Percentiles rank a stretch among this genome's conserved stretches.
phyloP scores from a whole-genome alignment of 2,888 invertebrate genomes.

The Leistus spinibarbis region DNA sequence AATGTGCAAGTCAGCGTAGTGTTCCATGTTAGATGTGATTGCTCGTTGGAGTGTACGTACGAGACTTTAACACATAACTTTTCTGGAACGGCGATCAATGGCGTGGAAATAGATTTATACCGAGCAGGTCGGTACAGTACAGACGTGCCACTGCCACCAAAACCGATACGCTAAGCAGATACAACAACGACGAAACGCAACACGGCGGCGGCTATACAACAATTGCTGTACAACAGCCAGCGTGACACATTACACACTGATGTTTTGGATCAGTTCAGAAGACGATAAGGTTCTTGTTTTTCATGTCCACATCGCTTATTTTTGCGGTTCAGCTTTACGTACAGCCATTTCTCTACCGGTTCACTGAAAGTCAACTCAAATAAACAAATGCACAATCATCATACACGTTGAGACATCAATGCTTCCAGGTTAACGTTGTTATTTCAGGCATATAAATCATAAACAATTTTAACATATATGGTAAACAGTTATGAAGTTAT shows the following conservation, averaged over 20 bases:
- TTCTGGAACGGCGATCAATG: conserved; percentile 3
- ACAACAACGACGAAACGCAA: neutral
- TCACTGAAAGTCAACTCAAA: no score
- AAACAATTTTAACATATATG: no score
- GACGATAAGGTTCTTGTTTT: neutral
- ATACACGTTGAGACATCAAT: no score
- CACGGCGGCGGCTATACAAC: neutral
- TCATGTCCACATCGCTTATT: neutral
- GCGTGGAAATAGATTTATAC: conserved; percentile 9
- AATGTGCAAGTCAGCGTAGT: neutral
- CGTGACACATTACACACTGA: neutral
- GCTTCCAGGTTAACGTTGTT: no score
- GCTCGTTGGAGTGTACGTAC: conserved; percentile 2
- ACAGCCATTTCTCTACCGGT: neutral
- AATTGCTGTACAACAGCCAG: neutral
- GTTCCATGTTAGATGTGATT: neutral
- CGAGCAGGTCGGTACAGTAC: neutral
- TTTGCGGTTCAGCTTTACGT: neutral
- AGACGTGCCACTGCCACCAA: conserved; percentile 8
- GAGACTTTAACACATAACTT: conserved; percentile 13
- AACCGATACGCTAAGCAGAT: conserved; percentile 7
- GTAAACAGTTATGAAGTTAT: no score
- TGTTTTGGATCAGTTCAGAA: neutral
- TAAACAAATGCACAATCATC: no score
- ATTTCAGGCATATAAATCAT: no score